phyloP scores from a whole-genome alignment of 1,140 invertebrate genomes.

The Tetragonula clypearis region DNA sequence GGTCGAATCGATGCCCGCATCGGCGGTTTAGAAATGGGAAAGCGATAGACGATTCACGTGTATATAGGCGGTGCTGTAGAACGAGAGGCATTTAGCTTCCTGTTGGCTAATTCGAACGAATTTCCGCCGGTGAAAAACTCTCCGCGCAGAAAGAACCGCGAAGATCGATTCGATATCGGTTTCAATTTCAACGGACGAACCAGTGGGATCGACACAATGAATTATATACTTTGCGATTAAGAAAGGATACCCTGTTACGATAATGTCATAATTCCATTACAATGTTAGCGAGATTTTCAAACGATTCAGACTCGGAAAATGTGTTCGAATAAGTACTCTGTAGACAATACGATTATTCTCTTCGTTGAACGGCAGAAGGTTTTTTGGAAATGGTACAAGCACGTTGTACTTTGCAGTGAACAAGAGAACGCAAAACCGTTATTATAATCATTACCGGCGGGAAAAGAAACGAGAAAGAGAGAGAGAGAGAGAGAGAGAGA shows the following conservation, averaged over 20 bases:
- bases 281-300: too few relatives aligned
- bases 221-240: not conserved
- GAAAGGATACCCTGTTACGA: too few relatives aligned
- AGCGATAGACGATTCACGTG: constrained; percentile 24
- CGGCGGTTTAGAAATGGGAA: constrained; percentile 37
- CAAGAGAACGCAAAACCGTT: too few relatives aligned
- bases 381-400: not conserved
- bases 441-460: not conserved
- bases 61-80: not conserved
- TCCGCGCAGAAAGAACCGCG: too few relatives aligned
- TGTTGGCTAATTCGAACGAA: not conserved
- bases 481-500: too few relatives aligned
- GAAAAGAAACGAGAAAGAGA: not conserved
- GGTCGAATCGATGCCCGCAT: constrained; percentile 39
- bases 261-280: too few relatives aligned
- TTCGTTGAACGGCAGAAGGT: too few relatives aligned
- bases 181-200: not conserved
- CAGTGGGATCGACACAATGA: too few relatives aligned
- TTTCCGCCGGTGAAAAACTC: not conserved
- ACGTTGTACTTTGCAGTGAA: not conserved
- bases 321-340: too few relatives aligned
- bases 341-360: too few relatives aligned
- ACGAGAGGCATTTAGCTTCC: not conserved
- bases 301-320: too few relatives aligned
- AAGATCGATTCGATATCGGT: not conserved